Conservation (phyloP, 2,888 invertebrate genomes). For the Stictocephala bisonia region DNA sequence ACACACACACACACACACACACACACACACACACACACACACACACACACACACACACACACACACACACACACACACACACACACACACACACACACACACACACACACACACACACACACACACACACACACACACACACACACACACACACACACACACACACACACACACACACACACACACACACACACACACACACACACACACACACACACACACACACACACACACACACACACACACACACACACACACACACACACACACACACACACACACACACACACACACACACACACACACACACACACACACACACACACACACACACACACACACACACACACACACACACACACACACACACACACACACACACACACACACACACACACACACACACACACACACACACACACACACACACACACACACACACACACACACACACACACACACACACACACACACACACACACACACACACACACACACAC, state of each 20-base stretch:
- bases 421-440: slow-evolving; percentile 6
- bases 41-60: slow-evolving; percentile 6
- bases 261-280: slow-evolving; percentile 6
- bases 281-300: slow-evolving; percentile 6
- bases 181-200: slow-evolving; percentile 6
- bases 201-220: slow-evolving; percentile 6
- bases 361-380: slow-evolving; percentile 6
- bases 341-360: slow-evolving; percentile 6
- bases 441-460: slow-evolving; percentile 6
- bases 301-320: slow-evolving; percentile 6
- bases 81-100: slow-evolving; percentile 6
- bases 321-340: slow-evolving; percentile 6
- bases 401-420: slow-evolving; percentile 6
- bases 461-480: slow-evolving; percentile 6
- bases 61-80: slow-evolving; percentile 6
- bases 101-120: slow-evolving; percentile 6
- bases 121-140: slow-evolving; percentile 6
- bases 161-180: slow-evolving; percentile 6
- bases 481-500: slow-evolving; percentile 6
- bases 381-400: slow-evolving; percentile 6
- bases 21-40: slow-evolving; percentile 6
- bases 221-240: slow-evolving; percentile 6
- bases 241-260: slow-evolving; percentile 6
- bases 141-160: slow-evolving; percentile 6
- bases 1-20: slow-evolving; percentile 6